Evolutionary conservation across 2,113 vertebrate genomes (phyloP), one percentile per base, ranked within the genome.

Genomic region (Centropristis striata): DNA sequence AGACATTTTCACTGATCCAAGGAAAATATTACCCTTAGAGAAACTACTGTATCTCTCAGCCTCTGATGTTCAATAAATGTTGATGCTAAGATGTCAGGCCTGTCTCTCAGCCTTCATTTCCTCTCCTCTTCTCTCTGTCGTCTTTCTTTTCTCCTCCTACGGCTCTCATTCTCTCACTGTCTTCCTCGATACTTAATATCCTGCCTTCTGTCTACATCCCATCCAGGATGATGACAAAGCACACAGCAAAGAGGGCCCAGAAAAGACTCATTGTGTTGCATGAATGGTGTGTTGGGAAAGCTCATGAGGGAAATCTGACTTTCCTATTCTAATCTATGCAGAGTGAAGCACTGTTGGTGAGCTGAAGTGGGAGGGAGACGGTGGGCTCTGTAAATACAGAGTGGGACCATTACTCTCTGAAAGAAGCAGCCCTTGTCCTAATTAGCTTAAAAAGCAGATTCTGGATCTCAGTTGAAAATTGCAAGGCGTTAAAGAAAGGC

Each of bases 371-470:
- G 64, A 54, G 68, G 68, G 60, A 21, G 59, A 23, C 27, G 44
- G 49, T 71, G 64, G 47, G 49, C 49, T 57, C 42, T 60, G 23
- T 60, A 57, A 61, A 71, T 61, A 49, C 21, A 78, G 55, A 49
- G 57, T 51, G 54, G 41, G 61, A 57, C 51, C 37, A 83, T 61
- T 76, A 55, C 32, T 44, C 12, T 41, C 23, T 71, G 63, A 84
- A 84, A 82, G 75, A 76, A 70, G 53, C 36, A 42, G 58, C 46
- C 32, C 66, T 85, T 71, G 58, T 57, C 36, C 63, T 75, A 83
- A 84, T 83, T 77, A 86, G 64, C 80, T 82, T 71, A 69, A 87
- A 76, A 78, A 83, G 61, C 64, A 72, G 76, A 81, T 85, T 83
- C 63, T 67, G 72, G 86, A 75, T 60, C 44, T 82, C 44, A 55